phyloP scores from a whole-genome alignment of 2,797 vertebrate genomes.

The Tangara arthus region DNA sequence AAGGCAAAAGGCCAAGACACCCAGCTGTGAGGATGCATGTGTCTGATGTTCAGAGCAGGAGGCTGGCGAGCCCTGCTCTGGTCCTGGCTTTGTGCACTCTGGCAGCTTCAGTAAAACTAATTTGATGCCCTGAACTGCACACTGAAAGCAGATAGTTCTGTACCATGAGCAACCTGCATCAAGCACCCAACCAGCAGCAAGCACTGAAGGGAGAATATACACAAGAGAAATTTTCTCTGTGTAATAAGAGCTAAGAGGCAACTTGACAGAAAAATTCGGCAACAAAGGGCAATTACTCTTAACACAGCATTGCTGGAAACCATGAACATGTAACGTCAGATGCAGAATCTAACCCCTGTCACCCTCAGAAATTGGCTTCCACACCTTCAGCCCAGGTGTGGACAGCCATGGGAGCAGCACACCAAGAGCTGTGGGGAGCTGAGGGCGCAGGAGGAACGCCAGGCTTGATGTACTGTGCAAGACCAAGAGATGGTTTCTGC shows the following conservation, averaged over 20 bases:
- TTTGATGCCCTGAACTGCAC: not conserved
- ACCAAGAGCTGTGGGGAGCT: not conserved
- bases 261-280: not conserved
- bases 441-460: not conserved
- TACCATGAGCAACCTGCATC: not conserved
- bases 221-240: not conserved
- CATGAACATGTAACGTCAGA: accelerated
- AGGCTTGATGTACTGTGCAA: not conserved
- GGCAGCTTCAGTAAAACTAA: not conserved
- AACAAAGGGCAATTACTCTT: not conserved
- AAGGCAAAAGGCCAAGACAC: not conserved
- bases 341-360: not conserved
- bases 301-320: not conserved
- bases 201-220: not conserved
- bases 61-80: not conserved
- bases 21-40: accelerated
- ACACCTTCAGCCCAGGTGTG: not conserved
- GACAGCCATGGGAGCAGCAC: accelerated
- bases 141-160: not conserved
- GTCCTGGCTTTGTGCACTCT: not conserved
- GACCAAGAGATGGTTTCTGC: not conserved
- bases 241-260: not conserved
- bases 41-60: accelerated
- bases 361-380: not conserved
- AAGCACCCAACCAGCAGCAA: not conserved